Evolutionary conservation across 2,113 vertebrate species (phyloP).

Genomic region (Sardina pilchardus): DNA sequence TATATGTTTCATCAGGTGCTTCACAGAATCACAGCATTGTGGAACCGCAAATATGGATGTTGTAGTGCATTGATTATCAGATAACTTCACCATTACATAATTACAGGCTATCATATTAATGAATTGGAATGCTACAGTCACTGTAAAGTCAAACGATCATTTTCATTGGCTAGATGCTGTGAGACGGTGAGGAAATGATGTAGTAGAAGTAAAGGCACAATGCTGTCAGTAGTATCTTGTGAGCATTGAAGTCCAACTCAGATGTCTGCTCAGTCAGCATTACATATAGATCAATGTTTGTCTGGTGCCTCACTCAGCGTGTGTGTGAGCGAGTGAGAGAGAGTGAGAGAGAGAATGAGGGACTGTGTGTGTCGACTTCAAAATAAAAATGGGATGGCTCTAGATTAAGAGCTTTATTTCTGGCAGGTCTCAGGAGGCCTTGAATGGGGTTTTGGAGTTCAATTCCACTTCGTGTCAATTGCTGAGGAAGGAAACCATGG

Average conservation of each 20-base stretch:
- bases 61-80: neutral
- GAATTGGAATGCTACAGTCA: neutral
- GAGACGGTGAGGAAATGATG: neutral
- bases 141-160: neutral
- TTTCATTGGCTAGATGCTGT: neutral
- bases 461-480: constrained; percentile 94
- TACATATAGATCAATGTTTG: constrained; percentile 13
- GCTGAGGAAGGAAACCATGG: constrained; percentile 89
- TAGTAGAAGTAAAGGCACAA: neutral
- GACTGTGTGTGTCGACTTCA: neutral
- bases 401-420: constrained; percentile 56
- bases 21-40: too few species aligned
- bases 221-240: neutral
- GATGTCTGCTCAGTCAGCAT: constrained; percentile 10
- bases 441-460: constrained; percentile 86
- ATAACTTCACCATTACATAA: neutral
- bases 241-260: too few species aligned
- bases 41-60: too few species aligned
- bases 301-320: constrained; percentile 56
- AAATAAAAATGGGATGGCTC: constrained; percentile 46
- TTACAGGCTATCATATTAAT: neutral
- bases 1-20: neutral
- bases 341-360: neutral
- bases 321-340: constrained; percentile 48
- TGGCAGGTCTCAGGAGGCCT: constrained; percentile 91